Percentiles rank a stretch among this genome's conserved stretches.
These are phyloP conservation scores for Hassar affinis DNA, from an alignment of 2,113 vertebrate genomes.

Conservation along the genomic window DNA sequence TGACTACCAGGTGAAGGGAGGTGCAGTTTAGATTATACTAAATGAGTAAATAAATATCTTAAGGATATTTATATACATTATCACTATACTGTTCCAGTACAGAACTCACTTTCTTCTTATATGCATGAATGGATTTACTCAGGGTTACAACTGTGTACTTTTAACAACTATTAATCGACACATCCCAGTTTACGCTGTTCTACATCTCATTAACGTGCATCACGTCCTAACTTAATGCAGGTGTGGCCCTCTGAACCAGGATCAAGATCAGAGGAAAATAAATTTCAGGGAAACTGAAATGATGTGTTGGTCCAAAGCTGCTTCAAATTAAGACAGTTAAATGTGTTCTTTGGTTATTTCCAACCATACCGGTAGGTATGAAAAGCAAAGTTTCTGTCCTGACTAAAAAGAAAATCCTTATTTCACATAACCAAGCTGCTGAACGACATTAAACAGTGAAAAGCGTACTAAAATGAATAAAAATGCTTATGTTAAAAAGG, in stretches of 20 bases:
- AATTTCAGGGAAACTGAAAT: background rate
- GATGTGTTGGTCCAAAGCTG: background rate
- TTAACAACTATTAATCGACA: background rate
- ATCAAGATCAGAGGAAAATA: background rate
- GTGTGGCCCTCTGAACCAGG: too few species aligned
- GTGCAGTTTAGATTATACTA: too few species aligned
- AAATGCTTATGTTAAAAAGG: background rate
- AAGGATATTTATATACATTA: too few species aligned
- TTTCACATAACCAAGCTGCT: background rate
- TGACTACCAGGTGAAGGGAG: background rate
- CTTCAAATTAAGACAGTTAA: background rate
- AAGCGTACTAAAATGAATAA: background rate
- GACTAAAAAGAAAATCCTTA: background rate
- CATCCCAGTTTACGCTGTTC: background rate
- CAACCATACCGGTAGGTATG: too few species aligned
- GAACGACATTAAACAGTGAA: background rate
- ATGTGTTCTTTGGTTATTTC: background rate
- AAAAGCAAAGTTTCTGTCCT: background rate
- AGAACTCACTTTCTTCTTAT: background rate
- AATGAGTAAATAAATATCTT: background rate
- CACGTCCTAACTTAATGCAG: background rate
- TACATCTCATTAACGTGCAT: background rate
- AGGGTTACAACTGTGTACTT: background rate
- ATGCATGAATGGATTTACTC: too few species aligned
- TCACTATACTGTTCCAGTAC: too few species aligned